Evolutionary conservation across 2,888 invertebrate genomes (phyloP), one percentile per base, ranked within the genome.

Genomic region (Caenorhabditis wallacei): DNA sequence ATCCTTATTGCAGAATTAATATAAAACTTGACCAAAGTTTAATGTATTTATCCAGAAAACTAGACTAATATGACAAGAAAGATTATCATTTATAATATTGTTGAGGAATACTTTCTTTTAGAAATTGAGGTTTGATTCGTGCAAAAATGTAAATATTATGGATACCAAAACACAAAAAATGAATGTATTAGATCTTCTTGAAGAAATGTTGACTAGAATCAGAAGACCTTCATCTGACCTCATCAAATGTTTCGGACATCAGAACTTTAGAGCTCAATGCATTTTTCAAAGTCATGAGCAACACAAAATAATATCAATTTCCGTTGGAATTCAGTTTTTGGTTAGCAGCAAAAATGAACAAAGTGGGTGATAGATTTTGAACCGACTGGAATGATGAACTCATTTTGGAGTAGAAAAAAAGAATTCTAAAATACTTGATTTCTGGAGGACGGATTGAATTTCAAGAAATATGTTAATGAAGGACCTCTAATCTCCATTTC

Each of bases 181-280:
- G 59, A 59, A 59, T 59, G 18, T 22, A 40, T 59, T 40, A 59
- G 18, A 20, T 37, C 8, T 20, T 57, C 20, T 22, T 20, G 13
- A 20, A 37, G 35, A 18, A 18, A 11, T 35, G 7, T 16, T 57
- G 11, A 13, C 16, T n/a, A 46, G n/a, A 63, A 16, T 20, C 18
- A 46, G 46, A 46, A 63, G 59, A 46, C 63, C 63, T 46, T 63
- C 63, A 46, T 24, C 46, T 46, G 61, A 63, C 43, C 43, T 63
- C 61, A 63, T 59, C 43, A 40, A 5, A 20, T 22, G 18, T 40
- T 43, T 59, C 13, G 63, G 46, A 16, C 61, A 63, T 46, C 18
- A 46, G 18, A 63, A 16, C 63, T 63, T 63, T 43, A 2, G 1
- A 61, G 13, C 22, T 20, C 7, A 8, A 26, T 30, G 24, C 24